Evolutionary conservation across 2,888 invertebrate genomes (phyloP), one percentile per base, ranked within the genome.

Genomic region (Apocheima hispidaria): DNA sequence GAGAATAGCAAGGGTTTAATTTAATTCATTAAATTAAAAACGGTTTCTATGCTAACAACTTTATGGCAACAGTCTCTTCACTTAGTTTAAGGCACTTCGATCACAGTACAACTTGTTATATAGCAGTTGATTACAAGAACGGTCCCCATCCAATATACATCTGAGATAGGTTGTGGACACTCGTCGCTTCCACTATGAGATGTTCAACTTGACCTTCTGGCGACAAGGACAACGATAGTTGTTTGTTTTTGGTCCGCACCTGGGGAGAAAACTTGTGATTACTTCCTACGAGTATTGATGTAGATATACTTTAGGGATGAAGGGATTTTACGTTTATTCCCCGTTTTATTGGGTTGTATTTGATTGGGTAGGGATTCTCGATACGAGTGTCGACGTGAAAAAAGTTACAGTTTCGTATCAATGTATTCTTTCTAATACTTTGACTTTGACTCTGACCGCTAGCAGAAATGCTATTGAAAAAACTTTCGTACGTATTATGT

Each of bases 111-210:
- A 16, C 16, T 16, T 44, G 14, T 35, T 14, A 14, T 35, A 35
- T 35, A 7, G 4, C 9, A 23, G 30, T 0, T 21, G 16, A 5
- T 33, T 33, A 30, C 7, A 58, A 38, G 23, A 59, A 46, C 4
- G 57, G 56, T 44, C 97, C 97, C 99, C 99, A 99, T 7, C 99
- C 99, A 53, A 97, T 94, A 81, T 98, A 99, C 99, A 99, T 99
- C 86, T 97, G 96, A 72, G 97, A 97, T 12, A 99, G 93, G 87
- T 98, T 98, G 75, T 96, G 95, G 52, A 97, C 90, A 83, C 95
- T 96, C 14, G 97, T 98, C 0, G 99, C 98, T 88, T 99, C 98
- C 58, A 95, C 94, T 69, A 99, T 99, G 10, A 99, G 93, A 84
- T 96, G 96, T 81, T 97, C 96, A 0, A 98, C 98, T 90, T 99